Evolutionary conservation across 1,140 invertebrate species (phyloP), one percentile per base, ranked within the genome.

Genomic region (Matsumurasca onukii): DNA sequence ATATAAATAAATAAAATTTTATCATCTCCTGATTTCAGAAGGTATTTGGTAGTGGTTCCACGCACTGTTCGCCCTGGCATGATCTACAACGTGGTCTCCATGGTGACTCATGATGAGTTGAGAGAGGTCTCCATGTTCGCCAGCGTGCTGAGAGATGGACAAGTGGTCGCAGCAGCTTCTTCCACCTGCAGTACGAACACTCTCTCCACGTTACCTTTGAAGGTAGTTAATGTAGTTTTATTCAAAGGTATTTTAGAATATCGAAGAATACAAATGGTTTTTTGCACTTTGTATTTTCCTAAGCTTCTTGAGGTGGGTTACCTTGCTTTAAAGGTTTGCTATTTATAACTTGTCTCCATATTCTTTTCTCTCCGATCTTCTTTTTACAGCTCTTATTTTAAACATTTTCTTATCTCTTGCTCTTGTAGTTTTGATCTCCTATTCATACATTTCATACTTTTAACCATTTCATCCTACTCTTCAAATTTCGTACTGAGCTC

Each of bases 71-170:
- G 61, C 2, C 61, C 61, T 20, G 61, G 29, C 2, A 63, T 45
- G 30, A 15, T 63, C 1, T 63, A 63, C 61, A 63, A 63, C 31
- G 22, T 63, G 34, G 29, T 27, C 17, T 13, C 34, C n/a, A 63
- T 63, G 61, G n/a, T 63, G 12, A 31, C 22, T 20, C 17, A n/a
- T 15, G 61, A 63, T 12, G 34, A 39, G 34, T 31, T 45, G n/a
- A 1, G 25, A 20, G n/a, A 20, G 5, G 30, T 34, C 12, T 2
- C 25, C 1, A 20, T 63, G 12, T 27, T 20, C 22, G 61, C 61
- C 30, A 39, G 30, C 34, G 22, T 63, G 15, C 1, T 17, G 15
- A 25, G n/a, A 17, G 61, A 63, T 9, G 30, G 25, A 15, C 5
- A 63, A 20, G 29, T 39, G 29, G n/a, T 63, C 1, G 34, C 61